Evolutionary conservation across 1,140 invertebrate species (phyloP).

Genomic region (Heliothis virescens): DNA sequence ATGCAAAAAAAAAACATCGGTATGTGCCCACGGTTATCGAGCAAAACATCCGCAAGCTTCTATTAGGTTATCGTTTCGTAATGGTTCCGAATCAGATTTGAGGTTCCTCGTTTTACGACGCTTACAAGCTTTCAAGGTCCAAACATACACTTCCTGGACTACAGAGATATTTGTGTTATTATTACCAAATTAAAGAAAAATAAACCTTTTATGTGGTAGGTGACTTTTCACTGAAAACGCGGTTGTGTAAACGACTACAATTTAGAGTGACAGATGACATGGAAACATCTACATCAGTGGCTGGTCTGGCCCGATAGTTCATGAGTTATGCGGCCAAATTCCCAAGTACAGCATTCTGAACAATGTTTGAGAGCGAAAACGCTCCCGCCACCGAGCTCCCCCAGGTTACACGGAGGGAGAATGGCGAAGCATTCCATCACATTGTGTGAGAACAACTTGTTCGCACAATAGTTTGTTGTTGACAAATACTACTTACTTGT

Average conservation of each 20-base stretch:
- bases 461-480: conserved; percentile 1
- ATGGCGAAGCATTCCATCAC: conserved; percentile 1
- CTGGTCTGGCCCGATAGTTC: neutral
- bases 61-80: conserved; percentile 20
- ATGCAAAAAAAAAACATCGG: neutral
- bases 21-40: neutral
- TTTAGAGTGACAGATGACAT: conserved; percentile 12
- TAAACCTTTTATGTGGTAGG: too few species aligned
- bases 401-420: conserved; percentile 7
- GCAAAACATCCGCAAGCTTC: conserved; percentile 4
- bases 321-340: conserved; percentile 34
- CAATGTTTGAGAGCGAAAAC: conserved; percentile 5
- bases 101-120: neutral
- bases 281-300: neutral
- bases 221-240: too few species aligned
- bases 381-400: neutral
- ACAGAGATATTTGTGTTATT: too few species aligned
- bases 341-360: conserved; percentile 26
- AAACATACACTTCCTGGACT: neutral
- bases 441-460: neutral
- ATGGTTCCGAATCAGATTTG: conserved; percentile 2
- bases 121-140: neutral
- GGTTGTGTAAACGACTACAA: neutral
- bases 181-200: too few species aligned
- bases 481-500: neutral